phyloP scores from a whole-genome alignment of 2,888 invertebrate species.

The Lycaena phlaeas region DNA sequence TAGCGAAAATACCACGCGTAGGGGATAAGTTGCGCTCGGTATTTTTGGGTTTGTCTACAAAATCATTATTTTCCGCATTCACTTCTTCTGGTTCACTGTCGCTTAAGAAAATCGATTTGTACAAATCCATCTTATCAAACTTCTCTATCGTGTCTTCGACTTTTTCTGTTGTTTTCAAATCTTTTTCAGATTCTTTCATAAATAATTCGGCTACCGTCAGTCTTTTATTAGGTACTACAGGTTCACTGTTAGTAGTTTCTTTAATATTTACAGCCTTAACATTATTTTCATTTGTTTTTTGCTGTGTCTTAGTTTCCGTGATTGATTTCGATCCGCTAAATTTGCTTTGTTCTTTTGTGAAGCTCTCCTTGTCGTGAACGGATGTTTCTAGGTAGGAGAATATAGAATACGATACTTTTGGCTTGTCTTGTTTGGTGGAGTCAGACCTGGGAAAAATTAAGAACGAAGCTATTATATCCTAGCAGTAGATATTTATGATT shows the following conservation, averaged over 20 bases:
- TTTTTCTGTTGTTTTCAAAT: slow-evolving; percentile 32
- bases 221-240: slow-evolving; percentile 36
- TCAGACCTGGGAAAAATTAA: slow-evolving; percentile 54
- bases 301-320: slow-evolving; percentile 14
- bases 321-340: slow-evolving; percentile 59
- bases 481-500: too few species aligned
- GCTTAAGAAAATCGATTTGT: slow-evolving; percentile 90
- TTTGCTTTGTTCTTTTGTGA: slow-evolving; percentile 55
- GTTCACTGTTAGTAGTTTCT: slow-evolving; percentile 14
- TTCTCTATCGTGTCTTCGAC: slow-evolving; percentile 56
- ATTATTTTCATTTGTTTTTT: slow-evolving; percentile 4
- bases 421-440: slow-evolving; percentile 50
- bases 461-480: too few species aligned
- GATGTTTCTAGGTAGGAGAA: slow-evolving; percentile 83
- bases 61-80: slow-evolving; percentile 25
- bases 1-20: slow-evolving; percentile 80
- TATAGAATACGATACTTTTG: slow-evolving; percentile 80
- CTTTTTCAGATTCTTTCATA: slow-evolving; percentile 55
- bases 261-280: slow-evolving; percentile 2
- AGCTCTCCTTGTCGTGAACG: slow-evolving; percentile 70
- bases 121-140: slow-evolving; percentile 80
- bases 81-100: slow-evolving; percentile 75
- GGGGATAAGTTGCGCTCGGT: slow-evolving; percentile 77
- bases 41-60: slow-evolving; percentile 63
- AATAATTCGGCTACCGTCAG: slow-evolving; percentile 63